Base-by-base conservation (phyloP, 1,140 invertebrate species). In the Thrips palmi region DNA sequence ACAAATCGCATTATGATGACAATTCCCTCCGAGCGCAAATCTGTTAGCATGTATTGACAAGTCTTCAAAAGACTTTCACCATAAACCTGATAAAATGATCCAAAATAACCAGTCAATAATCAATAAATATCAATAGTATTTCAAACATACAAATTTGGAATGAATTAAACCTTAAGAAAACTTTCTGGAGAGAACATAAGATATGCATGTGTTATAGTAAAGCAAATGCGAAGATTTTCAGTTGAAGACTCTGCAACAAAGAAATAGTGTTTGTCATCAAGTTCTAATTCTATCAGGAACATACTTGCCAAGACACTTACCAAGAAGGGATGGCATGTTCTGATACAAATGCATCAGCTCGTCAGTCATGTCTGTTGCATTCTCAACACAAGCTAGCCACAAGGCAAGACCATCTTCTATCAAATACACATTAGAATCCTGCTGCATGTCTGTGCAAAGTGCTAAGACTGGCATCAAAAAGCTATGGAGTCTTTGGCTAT, bases 331-430 rank as follows among this genome's bases (percentile, higher is more conserved):
- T 33, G 76, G 66, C 55, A 93, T 67, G 56, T 86, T 83, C 40
- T 67, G 62, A 47, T 79, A 77, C 10, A 93, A 60, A 41, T 71
- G 63, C 47, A 91, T 58, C 25, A 88, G 63, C 34, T 69, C 64
- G 11, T 64, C 60, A 0, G 63, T 68, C 23, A 71, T 56, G 0
- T 54, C 50, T 1, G 75, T 63, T 1, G 77, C 67, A 50, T 83
- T 79, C 52, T 88, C 75, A 35, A 97, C 58, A 10, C 87, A 68
- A 3, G 76, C 73, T 33, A 77, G 60, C 87, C 89, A 94, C 35
- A 97, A 65, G 47, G 86, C 78, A 22, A 96, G 62, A 0, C 84
- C 87, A 60, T 97, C 89, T 58, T 94, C 88, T 44, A 91, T 58
- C 28, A 93, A 65, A 59, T 93, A 93, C 25, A 93, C 74, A 53